Evolutionary conservation across 2,797 vertebrate species (phyloP), one percentile per base, ranked within the genome.

Genomic region (Tragopan temminckii): DNA sequence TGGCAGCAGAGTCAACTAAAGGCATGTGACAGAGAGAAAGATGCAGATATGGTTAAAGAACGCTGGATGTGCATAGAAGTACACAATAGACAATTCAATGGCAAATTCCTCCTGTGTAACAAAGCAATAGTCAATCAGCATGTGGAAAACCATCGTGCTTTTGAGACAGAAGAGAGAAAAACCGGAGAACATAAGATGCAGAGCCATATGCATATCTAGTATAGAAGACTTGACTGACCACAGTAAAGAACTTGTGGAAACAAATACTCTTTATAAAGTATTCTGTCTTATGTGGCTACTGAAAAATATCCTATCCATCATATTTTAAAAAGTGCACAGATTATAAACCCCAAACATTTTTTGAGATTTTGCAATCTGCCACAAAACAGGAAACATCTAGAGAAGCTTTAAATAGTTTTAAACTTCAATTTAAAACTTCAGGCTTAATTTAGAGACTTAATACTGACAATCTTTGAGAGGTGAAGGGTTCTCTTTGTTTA

Each of bases 1-100:
- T 1, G 63, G 36, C 19, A 92, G 23, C 36, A 90, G 50, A 68
- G 45, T 59, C 48, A 94, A 92, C 90, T 45, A 92, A 93, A 95
- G 31, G 62, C 63, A 79, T 57, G 15, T 59, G 70, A 95, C 62
- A 93, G 62, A 52, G 90, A 92, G 76, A 92, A 23, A 0, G 29
- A 74, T 88, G 70, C 85, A 92, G 76, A 95, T 69, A 87, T 57
- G 82, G 63, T 67, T 71, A 76, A 91, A 91, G 77, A 83, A 85
- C 59, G 50, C 79, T 16, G n/a, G 40, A 57, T 77, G 43, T 48
- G 83, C 33, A 48, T 13, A 43, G 63, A 78, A 68, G 42, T 55
- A 88, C 67, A 89, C n/a, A 80, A 23, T 2, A 82, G 71, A 92
- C 21, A 84, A 43, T 77, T 88, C 36, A n/a, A 36, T 55, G 24